Evolutionary conservation across 2,888 invertebrate species (phyloP).

Genomic region (Alloscopus bannaensis): DNA sequence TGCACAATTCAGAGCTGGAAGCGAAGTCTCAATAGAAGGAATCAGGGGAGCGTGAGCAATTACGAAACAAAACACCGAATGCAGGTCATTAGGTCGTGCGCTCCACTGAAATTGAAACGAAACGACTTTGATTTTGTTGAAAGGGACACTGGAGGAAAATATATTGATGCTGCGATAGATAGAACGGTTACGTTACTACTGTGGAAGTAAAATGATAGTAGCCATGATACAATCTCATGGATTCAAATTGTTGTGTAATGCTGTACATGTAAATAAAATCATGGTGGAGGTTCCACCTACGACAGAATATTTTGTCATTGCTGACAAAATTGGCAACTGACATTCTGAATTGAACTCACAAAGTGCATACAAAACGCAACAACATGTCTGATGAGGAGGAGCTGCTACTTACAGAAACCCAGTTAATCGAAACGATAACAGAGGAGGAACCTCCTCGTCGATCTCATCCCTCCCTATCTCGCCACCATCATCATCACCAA

Average conservation of each 20-base stretch:
- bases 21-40: neutral
- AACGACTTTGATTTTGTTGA: neutral
- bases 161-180: conserved; percentile 9
- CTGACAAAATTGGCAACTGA: too few species aligned
- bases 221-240: too few species aligned
- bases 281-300: too few species aligned
- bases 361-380: too few species aligned
- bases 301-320: too few species aligned
- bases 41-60: neutral
- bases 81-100: neutral
- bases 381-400: too few species aligned
- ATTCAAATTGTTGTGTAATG: too few species aligned
- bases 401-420: too few species aligned
- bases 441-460: neutral
- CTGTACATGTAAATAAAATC: too few species aligned
- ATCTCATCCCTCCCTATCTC: conserved; percentile 13
- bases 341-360: too few species aligned
- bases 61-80: neutral
- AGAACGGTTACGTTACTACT: neutral
- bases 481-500: conserved; percentile 35
- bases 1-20: neutral
- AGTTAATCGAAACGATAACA: too few species aligned
- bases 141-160: conserved; percentile 1
- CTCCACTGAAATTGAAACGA: neutral
- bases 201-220: too few species aligned